Conservation (phyloP, 2,113 vertebrate species). For the Phasianus colchicus region DNA sequence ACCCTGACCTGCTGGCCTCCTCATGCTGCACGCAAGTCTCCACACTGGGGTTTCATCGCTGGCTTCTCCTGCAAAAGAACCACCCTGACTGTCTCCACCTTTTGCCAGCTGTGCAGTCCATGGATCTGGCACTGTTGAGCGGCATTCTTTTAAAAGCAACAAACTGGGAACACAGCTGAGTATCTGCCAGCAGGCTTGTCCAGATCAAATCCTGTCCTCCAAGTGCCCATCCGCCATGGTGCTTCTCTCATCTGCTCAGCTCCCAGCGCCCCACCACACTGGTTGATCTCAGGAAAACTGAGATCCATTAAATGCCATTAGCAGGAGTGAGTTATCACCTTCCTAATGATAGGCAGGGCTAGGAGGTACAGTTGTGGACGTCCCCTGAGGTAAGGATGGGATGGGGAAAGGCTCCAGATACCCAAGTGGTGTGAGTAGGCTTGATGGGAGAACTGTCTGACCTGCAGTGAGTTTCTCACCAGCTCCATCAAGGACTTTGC, state of each 20-base stretch:
- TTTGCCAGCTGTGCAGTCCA: not conserved
- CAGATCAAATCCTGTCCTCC: not conserved
- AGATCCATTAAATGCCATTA: not conserved
- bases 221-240: not conserved
- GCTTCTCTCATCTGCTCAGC: not conserved
- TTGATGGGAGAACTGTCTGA: constrained; percentile 55
- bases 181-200: not conserved
- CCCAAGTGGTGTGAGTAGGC: not conserved
- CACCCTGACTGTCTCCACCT: accelerated
- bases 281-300: not conserved
- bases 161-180: not conserved
- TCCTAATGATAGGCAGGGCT: not conserved
- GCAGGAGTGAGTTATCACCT: not conserved
- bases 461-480: constrained; percentile 46
- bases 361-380: not conserved
- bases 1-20: not conserved
- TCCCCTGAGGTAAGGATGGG: constrained; percentile 36
- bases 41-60: not conserved
- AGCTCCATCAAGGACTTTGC: constrained; percentile 50
- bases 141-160: not conserved
- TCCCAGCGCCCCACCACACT: not conserved
- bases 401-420: not conserved
- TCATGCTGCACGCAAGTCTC: not conserved
- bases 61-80: not conserved
- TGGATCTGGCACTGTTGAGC: not conserved